Evolutionary conservation across 2,113 vertebrate species (phyloP).

Genomic region (Muscicapa adusta): DNA sequence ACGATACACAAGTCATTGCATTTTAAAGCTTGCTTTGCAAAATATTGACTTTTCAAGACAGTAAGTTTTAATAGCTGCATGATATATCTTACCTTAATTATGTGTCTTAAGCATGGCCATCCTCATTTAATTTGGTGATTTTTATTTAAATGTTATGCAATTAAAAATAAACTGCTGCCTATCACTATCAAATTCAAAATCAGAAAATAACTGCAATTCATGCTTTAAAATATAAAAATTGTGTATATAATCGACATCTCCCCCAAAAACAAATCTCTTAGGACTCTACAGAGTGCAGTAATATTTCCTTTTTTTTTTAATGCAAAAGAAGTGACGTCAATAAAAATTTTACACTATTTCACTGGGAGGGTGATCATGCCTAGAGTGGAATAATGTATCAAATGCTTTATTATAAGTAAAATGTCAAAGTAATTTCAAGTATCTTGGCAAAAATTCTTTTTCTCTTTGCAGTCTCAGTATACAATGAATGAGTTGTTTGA

Average conservation of each 20-base stretch:
- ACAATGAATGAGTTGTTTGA: not conserved
- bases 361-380: not conserved
- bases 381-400: not conserved
- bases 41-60: not conserved
- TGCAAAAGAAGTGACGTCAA: not conserved
- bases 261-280: not conserved
- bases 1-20: not conserved
- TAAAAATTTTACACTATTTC: not conserved
- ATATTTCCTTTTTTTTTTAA: not conserved
- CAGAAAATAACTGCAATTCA: not conserved
- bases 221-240: not conserved
- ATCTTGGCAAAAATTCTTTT: not conserved
- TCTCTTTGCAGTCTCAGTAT: not conserved
- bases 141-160: not conserved
- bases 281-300: not conserved
- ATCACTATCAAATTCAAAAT: not conserved
- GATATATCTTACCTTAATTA: not conserved
- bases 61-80: not conserved
- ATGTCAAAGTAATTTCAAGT: not conserved
- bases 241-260: rapidly evolving
- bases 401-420: not conserved
- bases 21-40: not conserved
- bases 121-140: not conserved
- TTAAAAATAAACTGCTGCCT: not conserved
- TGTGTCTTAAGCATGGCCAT: not conserved